Conservation (phyloP, 1,140 invertebrate species). For the Trichogramma pretiosum region DNA sequence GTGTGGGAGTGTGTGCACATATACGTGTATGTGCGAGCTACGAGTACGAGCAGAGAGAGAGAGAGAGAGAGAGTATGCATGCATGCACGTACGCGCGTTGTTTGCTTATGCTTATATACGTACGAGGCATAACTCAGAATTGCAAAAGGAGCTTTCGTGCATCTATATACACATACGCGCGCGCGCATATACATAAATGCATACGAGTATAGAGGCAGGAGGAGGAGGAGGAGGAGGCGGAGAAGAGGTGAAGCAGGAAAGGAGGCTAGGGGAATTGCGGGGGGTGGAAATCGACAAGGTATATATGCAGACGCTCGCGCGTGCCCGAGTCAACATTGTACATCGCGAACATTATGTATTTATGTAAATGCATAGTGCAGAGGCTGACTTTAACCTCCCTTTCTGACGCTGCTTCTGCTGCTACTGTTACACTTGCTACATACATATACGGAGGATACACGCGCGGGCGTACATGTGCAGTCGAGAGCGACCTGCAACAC, state of each 20-base stretch:
- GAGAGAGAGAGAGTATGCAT: no score
- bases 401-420: no score
- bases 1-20: conserved; percentile 8
- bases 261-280: neutral
- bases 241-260: neutral
- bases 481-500: neutral
- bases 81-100: no score
- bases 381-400: conserved; percentile 20
- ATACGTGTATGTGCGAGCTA: conserved; percentile 8
- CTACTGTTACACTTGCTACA: no score
- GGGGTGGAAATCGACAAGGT: conserved; percentile 47
- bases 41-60: conserved; percentile 3
- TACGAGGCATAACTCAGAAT: conserved; percentile 44
- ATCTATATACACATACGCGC: no score
- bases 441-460: no score
- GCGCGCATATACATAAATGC: no score
- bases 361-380: conserved; percentile 45
- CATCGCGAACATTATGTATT: conserved; percentile 47
- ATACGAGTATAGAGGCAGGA: neutral
- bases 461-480: neutral
- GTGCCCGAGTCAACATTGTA: conserved; percentile 47
- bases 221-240: neutral
- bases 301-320: no score
- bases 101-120: no score
- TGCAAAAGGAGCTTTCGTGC: conserved; percentile 27